Conservation (phyloP, 2,888 invertebrate species). For the Athripsodes cinereus region DNA sequence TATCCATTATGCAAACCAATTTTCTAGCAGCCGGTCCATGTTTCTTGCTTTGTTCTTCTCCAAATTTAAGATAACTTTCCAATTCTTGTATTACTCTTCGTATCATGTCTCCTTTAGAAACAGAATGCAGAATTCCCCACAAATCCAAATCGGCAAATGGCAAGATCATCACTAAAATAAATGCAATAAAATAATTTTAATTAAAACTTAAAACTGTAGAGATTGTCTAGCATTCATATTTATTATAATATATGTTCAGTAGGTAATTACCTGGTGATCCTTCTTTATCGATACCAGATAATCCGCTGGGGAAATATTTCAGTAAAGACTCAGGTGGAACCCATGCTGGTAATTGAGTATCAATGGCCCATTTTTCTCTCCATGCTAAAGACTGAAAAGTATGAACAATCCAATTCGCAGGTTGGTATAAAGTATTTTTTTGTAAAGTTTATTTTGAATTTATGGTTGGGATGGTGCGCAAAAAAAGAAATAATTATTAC, state of each 20-base stretch:
- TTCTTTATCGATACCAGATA: constrained; percentile 75
- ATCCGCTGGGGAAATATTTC: constrained; percentile 72
- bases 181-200: no score
- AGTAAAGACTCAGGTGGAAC: constrained; percentile 62
- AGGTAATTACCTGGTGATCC: constrained; percentile 62
- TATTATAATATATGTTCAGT: not conserved
- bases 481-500: no score
- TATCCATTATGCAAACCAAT: constrained; percentile 66
- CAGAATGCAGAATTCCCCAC: constrained; percentile 71
- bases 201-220: not conserved
- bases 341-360: constrained; percentile 61
- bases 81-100: constrained; percentile 60
- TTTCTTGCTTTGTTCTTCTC: constrained; percentile 53
- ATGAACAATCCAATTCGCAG: no score
- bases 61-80: constrained; percentile 58
- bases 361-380: constrained; percentile 71
- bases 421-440: no score
- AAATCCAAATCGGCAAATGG: constrained; percentile 78
- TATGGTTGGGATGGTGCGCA: no score
- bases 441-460: no score
- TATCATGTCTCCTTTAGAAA: constrained; percentile 66
- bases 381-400: constrained; percentile 61
- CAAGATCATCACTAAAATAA: constrained; percentile 60
- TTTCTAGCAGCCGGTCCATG: constrained; percentile 61
- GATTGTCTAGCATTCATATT: not conserved